Evolutionary conservation across 2,113 vertebrate genomes (phyloP), one percentile per base, ranked within the genome.

Genomic region (Chionomys nivalis): DNA sequence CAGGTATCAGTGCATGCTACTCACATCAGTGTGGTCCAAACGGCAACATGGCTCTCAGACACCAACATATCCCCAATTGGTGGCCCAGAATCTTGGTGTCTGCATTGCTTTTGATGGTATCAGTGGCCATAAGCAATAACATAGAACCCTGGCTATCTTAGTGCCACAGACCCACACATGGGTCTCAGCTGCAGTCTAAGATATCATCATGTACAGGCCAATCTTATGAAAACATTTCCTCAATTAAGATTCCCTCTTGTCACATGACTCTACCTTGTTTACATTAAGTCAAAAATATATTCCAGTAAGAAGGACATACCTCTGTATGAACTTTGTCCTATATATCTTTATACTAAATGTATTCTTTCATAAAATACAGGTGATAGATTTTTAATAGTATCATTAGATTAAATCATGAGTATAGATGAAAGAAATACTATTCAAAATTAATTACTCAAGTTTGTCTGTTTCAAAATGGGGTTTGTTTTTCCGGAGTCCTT

Each of bases 371-470:
- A 55, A 55, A 55, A n/a, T 58, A 6, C 21, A 86, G 44, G 55
- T 61, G 33, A 76, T 81, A 92, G 52, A 72, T 93, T 95, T 26
- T 89, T 33, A 78, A 33, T 47, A 58, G 0, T 5, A 14, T 83
- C 49, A 31, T 63, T 90, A 75, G 93, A 3, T 85, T 6, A 88
- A 87, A 70, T 49, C 83, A 75, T 88, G 21, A 88, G 58, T 47
- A 39, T 58, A 42, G 1, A 4, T 73, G 3, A 28, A 12, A 6
- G 90, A 9, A 5, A 44, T 21, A 58, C 19, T 58, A 42, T 75
- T 47, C 10, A 75, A 3, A 23, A 16, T 91, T 72, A 72, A 55
- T 61, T 78, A 47, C 7, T 92, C 28, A 77, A 31, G 14, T 66
- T 92, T 23, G 2, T 68, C 47, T 94, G 1, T 24, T 94, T 95